phyloP scores from a whole-genome alignment of 2,797 vertebrate genomes.

The Myotis daubentonii region DNA sequence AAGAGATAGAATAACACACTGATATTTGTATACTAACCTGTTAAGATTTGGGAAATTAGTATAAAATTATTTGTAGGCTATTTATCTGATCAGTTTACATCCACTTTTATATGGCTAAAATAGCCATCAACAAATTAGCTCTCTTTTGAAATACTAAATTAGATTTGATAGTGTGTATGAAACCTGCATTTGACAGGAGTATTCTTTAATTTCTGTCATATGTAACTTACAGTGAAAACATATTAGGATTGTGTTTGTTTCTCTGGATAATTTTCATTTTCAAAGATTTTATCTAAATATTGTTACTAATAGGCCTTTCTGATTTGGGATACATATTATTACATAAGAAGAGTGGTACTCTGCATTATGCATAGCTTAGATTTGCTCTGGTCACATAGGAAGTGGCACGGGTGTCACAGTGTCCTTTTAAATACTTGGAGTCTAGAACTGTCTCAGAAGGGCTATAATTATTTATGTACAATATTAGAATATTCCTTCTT shows the following conservation, averaged over 20 bases:
- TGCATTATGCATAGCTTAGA: not conserved
- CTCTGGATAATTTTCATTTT: not conserved
- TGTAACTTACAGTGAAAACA: constrained; percentile 1
- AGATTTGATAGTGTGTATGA: constrained; percentile 19
- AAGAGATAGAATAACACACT: not conserved
- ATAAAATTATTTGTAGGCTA: not conserved
- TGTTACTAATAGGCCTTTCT: not conserved
- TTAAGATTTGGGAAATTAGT: not conserved
- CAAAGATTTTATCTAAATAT: not conserved
- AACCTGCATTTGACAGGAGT: not conserved
- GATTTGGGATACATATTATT: not conserved
- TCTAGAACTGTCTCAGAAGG: not conserved
- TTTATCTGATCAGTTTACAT: not conserved
- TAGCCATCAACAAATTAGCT: not conserved
- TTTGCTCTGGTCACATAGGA: not conserved
- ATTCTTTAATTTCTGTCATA: not conserved
- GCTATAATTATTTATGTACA: not conserved
- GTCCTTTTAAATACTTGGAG: not conserved
- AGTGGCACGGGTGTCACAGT: not conserved
- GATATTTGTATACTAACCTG: not conserved
- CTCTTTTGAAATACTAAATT: not conserved
- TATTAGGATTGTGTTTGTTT: not conserved
- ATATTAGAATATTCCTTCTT: not conserved
- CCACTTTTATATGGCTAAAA: not conserved
- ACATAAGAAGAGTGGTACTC: not conserved